Evolutionary conservation across 2,888 invertebrate genomes (phyloP), one percentile per base, ranked within the genome.

Genomic region (Drosophila acutilabella): DNA sequence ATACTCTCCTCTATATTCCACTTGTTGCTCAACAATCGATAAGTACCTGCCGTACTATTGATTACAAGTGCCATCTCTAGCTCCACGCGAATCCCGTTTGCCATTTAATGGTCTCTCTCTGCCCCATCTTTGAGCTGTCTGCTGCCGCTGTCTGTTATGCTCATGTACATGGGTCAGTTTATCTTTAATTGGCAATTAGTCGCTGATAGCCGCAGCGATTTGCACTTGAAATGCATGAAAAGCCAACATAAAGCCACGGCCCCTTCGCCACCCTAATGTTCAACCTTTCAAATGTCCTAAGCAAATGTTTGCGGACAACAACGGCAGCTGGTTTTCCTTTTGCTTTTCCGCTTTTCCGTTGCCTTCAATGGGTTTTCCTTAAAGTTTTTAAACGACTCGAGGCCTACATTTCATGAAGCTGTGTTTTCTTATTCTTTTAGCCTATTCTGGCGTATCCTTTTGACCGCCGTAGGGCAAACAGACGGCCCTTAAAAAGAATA

Each of bases 141-240:
- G 14, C 20, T 30, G 23, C 42, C 23, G 26, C 47, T 26, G 69
- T 61, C 47, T 41, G 68, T 50, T 50, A 20, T 54, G 52, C 23
- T 40, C 45, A 20, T 47, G 51, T 53, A 58, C 61, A 51, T 47
- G 74, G 78, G 75, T 65, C 67, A 70, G 87, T 83, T 86, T 70
- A 70, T 78, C 85, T 84, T 84, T 89, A 83, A 83, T 89, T 83
- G 83, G 50, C 83, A 83, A 83, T 83, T 83, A 83, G 83, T 48
- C 67, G 72, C 70, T 83, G 89, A 83, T 89, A 83, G 73, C 85
- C 88, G 75, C 84, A 72, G 88, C 84, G 87, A 88, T 83, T 87
- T 88, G 81, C 81, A 84, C 88, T 81, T 73, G 86, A 81, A 70
- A 81, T 84, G 79, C 79, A 74, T 74, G 85, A 75, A 75, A 75